Evolutionary conservation across 1,140 invertebrate genomes (phyloP), one percentile per base, ranked within the genome.

Genomic region (Battus philenor): DNA sequence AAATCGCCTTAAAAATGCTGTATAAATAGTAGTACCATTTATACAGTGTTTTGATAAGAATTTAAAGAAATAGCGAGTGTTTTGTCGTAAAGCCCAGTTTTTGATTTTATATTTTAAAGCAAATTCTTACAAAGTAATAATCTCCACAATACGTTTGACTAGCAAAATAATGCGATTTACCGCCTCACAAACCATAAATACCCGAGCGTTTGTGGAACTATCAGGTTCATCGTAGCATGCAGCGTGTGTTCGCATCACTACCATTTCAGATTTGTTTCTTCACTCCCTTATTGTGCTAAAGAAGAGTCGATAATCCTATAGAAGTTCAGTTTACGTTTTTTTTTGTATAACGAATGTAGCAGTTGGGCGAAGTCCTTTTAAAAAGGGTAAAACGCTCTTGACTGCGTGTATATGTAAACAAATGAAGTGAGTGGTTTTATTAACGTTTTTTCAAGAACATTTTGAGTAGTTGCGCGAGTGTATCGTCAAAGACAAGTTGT

Each of bases 161-260:
- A 59, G 57, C 60, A 53, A 54, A 54, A 66, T 66, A 69, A 69
- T 63, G 46, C 62, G 66, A 66, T 63, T 69, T 66, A 26, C 11
- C 53, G 62, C 56, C 30, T 57, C 49, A 44, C 17, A 5, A 29
- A 27, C 34, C 31, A 36, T 36, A 18, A 57, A 64, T 68, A 49
- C 39, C 17, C 27, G 27, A 39, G 32, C 41, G 32, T 33, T 47
- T 51, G 44, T 50, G 24, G 27, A 39, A 46, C 41, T 36, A 41
- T 41, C 30, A 17, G 22, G 45, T 47, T 38, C 34, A 50, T 17
- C 22, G 34, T 46, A 51, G 44, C 57, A 47, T 50, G 43, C 47
- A 41, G 10, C 44, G 50, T 57, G 44, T 39, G 50, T 52, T 51
- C 38, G 44, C 50, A 33, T 44, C 33, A 49, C 51, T 60, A 52